Conservation (phyloP, 2,113 vertebrate species). For the Cephalopterus ornatus region DNA sequence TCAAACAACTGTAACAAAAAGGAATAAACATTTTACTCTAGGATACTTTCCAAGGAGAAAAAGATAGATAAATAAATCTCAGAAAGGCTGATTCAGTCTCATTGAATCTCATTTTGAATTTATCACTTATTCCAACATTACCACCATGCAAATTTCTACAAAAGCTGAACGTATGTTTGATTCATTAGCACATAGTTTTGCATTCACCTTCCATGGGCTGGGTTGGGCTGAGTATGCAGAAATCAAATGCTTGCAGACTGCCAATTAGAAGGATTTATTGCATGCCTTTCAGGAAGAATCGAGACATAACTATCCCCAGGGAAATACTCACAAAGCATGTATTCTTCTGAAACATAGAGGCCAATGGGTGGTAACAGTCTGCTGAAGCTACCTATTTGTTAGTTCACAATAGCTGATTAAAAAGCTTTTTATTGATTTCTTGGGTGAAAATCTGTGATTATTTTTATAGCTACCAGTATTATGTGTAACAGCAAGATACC, state of each 20-base stretch:
- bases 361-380: background rate
- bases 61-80: background rate
- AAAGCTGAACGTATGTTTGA: background rate
- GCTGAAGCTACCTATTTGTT: background rate
- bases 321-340: background rate
- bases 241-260: slow-evolving; percentile 28
- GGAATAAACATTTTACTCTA: background rate
- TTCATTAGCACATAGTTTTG: slow-evolving; percentile 22
- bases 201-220: background rate
- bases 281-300: background rate
- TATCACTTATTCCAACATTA: background rate
- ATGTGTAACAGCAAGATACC: background rate
- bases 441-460: background rate
- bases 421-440: background rate
- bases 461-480: background rate
- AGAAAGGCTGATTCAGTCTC: background rate
- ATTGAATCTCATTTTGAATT: slow-evolving; percentile 28
- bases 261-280: slow-evolving; percentile 59
- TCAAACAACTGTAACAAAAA: background rate
- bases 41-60: background rate
- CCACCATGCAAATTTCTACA: background rate
- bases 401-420: background rate
- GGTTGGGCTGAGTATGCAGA: slow-evolving; percentile 23
- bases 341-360: background rate
- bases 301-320: background rate